These are phyloP conservation scores for Lasiommata megera DNA, from an alignment of 2,888 invertebrate genomes.

Conservation along the genomic window DNA sequence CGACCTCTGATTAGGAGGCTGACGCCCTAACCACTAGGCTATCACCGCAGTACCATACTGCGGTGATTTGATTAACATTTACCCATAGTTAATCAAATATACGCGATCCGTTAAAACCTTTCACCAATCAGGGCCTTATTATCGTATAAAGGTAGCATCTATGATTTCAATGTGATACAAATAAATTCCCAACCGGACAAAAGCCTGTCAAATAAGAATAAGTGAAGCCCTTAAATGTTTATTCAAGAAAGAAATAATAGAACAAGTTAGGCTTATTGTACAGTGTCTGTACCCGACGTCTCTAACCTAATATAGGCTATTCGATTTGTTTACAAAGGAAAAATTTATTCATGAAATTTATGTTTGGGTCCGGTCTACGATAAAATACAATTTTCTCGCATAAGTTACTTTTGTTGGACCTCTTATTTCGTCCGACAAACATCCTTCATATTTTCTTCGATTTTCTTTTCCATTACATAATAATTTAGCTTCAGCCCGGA, in stretches of 20 bases:
- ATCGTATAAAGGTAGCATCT: too few species aligned
- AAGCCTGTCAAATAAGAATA: not conserved
- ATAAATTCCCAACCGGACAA: not conserved
- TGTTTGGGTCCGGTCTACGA: conserved; percentile 60
- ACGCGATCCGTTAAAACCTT: too few species aligned
- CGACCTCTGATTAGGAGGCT: too few species aligned
- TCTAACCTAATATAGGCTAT: conserved; percentile 72
- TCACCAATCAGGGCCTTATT: too few species aligned
- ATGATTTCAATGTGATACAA: too few species aligned
- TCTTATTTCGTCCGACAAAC: conserved; percentile 30
- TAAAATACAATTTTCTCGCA: conserved; percentile 68
- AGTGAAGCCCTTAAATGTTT: not conserved
- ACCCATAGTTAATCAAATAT: too few species aligned
- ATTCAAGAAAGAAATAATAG: not conserved
- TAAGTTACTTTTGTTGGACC: conserved; percentile 45
- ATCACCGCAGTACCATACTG: too few species aligned
- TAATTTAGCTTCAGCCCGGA: not conserved
- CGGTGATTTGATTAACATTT: too few species aligned
- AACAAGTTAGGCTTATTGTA: conserved; percentile 12
- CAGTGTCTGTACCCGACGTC: conserved; percentile 42
- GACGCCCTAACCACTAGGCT: too few species aligned
- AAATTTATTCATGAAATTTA: conserved; percentile 81
- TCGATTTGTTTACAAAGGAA: conserved; percentile 80
- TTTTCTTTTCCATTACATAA: conserved; percentile 12
- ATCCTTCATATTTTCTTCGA: conserved; percentile 29